These are phyloP conservation scores for Aphidius ervi DNA, from an alignment of 1,140 invertebrate genomes.

Conservation along the genomic window DNA sequence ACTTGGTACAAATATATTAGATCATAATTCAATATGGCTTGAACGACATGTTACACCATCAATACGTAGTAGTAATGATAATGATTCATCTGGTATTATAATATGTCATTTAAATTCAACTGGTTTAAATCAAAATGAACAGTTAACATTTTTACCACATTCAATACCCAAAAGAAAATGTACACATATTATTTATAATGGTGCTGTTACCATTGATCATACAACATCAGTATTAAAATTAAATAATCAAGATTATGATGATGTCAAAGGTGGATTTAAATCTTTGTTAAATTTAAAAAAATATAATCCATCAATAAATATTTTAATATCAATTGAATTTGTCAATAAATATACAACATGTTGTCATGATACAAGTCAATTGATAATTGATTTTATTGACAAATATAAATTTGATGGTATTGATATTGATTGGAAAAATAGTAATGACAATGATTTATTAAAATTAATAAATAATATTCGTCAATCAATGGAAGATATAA, in stretches of 20 bases:
- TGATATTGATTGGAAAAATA: conserved; percentile 60
- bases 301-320: conserved; percentile 55
- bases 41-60: conserved; percentile 44
- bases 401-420: conserved; percentile 61
- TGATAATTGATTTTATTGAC: conserved; percentile 54
- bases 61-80: conserved; percentile 28
- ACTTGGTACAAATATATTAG: conserved; percentile 27
- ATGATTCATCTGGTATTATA: conserved; percentile 42
- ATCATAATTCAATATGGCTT: conserved; percentile 48
- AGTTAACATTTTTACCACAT: conserved; percentile 62
- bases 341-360: too few species aligned
- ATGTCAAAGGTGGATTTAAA: conserved; percentile 48
- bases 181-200: conserved; percentile 75
- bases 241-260: conserved; percentile 55
- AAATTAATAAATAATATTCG: too few species aligned
- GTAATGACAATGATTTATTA: too few species aligned
- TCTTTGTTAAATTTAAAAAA: conserved; percentile 15
- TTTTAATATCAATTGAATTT: conserved; percentile 39
- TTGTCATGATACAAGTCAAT: conserved; percentile 28
- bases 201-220: conserved; percentile 49
- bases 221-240: conserved; percentile 58
- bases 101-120: conserved; percentile 69
- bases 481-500: too few species aligned
- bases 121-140: conserved; percentile 63
- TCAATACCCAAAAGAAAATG: conserved; percentile 69